Evolutionary conservation across 2,888 invertebrate genomes (phyloP), one percentile per base, ranked within the genome.

Genomic region (Thalpophila matura): DNA sequence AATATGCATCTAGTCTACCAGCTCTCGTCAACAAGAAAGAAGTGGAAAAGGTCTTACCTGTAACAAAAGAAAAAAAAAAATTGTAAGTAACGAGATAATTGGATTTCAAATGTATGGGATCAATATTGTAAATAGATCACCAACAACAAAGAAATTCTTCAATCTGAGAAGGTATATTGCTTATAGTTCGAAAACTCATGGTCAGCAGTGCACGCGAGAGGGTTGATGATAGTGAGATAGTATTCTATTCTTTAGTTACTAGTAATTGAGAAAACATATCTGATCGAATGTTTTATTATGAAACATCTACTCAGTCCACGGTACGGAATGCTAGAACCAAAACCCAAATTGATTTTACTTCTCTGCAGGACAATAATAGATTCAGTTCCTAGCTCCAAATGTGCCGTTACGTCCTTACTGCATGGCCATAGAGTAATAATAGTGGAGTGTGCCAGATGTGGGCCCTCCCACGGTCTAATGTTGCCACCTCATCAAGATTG

Each of bases 401-500:
- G 51, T 58, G 47, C 73, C 69, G 76, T 77, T 77, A 77, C 60
- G 46, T 70, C 55, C 62, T 71, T 67, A 62, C 59, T 43, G 59
- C 55, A 54, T 40, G 22, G 42, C 62, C 57, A 69, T 65, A 67
- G 54, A 65, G 64, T 80, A 79, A 79, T 80, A 80, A 79, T 79
- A 80, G 73, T 60, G 14, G 59, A 59, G 45, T 57, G 49, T 27
- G 54, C 80, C 85, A 86, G 83, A 86, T 86, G 85, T 86, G 77
- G 46, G 70, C 75, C 84, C 86, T 86, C 86, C 86, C 86, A 86
- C 86, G 82, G 74, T 74, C 78, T 61, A 77, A 75, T 74, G 73
- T 73, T 72, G 60, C 76, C 62, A 68, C 43, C 71, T 75, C 70
- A 64, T 71, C 69, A 67, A 77, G 66, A 78, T 76, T 59, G 55